These are phyloP conservation scores for Microtus pennsylvanicus DNA, from an alignment of 2,113 vertebrate genomes.

Conservation along the genomic window DNA sequence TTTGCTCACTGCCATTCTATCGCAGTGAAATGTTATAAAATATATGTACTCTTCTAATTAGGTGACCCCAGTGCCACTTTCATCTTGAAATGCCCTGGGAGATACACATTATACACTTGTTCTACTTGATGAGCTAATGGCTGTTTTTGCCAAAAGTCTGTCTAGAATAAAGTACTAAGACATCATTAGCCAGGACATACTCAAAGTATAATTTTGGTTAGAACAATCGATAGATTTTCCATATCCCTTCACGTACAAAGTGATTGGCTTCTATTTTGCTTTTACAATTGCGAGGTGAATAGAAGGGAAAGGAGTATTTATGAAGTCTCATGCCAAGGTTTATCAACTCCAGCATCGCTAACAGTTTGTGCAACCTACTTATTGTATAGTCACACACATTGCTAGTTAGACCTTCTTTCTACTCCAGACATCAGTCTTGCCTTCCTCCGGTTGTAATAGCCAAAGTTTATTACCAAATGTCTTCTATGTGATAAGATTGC, in stretches of 20 bases:
- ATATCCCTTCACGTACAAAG: neutral
- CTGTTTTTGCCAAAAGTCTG: neutral
- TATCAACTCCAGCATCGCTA: neutral
- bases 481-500: neutral
- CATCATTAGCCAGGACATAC: too few relatives aligned
- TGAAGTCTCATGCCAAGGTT: neutral
- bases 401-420: too few relatives aligned
- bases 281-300: neutral
- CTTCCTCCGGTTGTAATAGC: neutral
- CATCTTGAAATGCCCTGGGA: neutral
- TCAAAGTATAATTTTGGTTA: neutral
- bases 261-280: neutral
- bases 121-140: neutral
- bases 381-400: neutral
- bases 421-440: too few relatives aligned
- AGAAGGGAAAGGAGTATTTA: neutral
- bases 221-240: neutral
- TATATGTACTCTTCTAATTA: neutral
- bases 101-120: neutral
- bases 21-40: neutral
- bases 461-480: neutral
- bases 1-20: neutral
- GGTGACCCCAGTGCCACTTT: neutral
- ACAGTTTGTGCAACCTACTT: neutral
- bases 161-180: neutral